Evolutionary conservation across 2,113 vertebrate species (phyloP), one percentile per base, ranked within the genome.

Genomic region (Paraplagusia blochii): DNA sequence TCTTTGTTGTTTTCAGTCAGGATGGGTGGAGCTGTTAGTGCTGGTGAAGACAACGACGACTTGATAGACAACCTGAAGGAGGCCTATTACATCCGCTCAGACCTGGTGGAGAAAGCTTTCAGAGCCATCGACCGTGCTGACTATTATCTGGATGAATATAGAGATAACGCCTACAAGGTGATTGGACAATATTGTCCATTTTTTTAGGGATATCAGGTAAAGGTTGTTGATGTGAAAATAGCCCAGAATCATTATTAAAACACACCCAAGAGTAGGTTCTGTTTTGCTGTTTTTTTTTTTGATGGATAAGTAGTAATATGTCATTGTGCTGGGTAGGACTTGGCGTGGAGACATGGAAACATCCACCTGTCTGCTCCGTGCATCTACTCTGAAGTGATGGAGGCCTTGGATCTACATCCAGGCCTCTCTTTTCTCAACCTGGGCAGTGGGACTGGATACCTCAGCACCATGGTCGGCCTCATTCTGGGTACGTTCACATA

Each of bases 371-470:
- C 96, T 0, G 97, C 97, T 9, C 96, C 96, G 0, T 99, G 96
- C 59, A 97, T 98, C 88, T 99, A 98, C 89, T 99, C 97, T 0
- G 97, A 99, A 76, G 96, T 99, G 81, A 98, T 99, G 97, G 97
- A 99, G 85, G 96, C 97, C 16, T 70, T 99, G 85, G 95, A 99
- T 51, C 88, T 99, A 19, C 93, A 93, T 10, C 95, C 95, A 0
- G 94, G 96, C 11, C 90, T 98, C 55, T 98, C 96, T 0, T 98
- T 99, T 80, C 89, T 98, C 64, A 99, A 99, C 76, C 88, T 99
- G 33, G 96, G 95, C 83, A 98, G 97, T 22, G 97, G 97, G 54
- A 99, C 96, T 0, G 97, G 97, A 34, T 99, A 98, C 74, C 92
- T 99, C 55, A 98, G 95, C 87, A 98, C 95, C 51, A 98, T 99